A percentile compares a stretch with the other conserved stretches of the same genome.
These are phyloP conservation scores for Entomobrya proxima DNA, from an alignment of 2,888 invertebrate species.

Conservation along the genomic window DNA sequence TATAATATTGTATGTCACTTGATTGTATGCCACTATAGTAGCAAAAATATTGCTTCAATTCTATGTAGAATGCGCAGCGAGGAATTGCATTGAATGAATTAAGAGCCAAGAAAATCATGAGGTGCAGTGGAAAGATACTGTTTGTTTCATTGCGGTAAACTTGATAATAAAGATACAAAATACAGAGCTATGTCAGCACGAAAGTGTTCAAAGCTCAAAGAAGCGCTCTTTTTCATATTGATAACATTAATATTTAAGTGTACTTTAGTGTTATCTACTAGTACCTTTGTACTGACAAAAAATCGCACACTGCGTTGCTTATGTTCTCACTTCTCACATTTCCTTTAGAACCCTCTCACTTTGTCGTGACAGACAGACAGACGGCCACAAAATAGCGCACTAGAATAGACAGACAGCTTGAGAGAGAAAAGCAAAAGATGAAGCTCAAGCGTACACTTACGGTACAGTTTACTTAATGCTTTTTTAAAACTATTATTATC, in stretches of 20 bases:
- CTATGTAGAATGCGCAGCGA: too few species aligned
- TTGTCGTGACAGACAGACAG: slow-evolving; percentile 56
- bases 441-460: background rate
- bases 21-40: background rate
- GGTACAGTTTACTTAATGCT: background rate
- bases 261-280: background rate
- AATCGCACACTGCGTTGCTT: too few species aligned
- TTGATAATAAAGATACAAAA: background rate
- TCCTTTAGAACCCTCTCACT: slow-evolving; percentile 10
- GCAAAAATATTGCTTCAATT: too few species aligned
- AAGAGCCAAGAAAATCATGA: slow-evolving; percentile 43
- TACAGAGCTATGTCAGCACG: slow-evolving; percentile 11
- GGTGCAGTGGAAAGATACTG: slow-evolving; percentile 12
- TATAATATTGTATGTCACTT: background rate
- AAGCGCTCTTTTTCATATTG: background rate
- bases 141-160: background rate
- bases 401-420: slow-evolving; percentile 1
- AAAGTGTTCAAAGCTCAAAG: slow-evolving; percentile 20
- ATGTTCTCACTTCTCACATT: slow-evolving; percentile 2
- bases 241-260: background rate
- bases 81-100: slow-evolving; percentile 46
- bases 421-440: background rate
- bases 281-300: background rate
- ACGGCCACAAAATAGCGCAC: slow-evolving; percentile 39
- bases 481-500: slow-evolving; percentile 9